These are phyloP conservation scores for Semicossyphus pulcher DNA, from an alignment of 2,113 vertebrate species.

Conservation along the genomic window DNA sequence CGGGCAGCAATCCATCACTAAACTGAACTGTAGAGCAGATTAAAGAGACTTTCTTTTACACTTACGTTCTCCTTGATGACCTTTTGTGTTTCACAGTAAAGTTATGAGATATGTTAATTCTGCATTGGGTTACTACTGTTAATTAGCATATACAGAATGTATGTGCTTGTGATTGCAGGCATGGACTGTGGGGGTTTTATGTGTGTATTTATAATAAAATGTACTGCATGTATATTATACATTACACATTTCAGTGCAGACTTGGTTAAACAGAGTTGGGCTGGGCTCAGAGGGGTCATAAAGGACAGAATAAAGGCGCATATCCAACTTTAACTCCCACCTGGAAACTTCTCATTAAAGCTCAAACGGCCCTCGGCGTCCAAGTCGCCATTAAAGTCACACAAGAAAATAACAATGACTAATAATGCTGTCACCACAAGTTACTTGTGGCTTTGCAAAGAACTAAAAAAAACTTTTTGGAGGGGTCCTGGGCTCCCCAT, in stretches of 20 bases:
- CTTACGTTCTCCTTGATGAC: too few species aligned
- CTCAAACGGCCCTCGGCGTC: slow-evolving; percentile 54
- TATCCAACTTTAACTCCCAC: slow-evolving; percentile 60
- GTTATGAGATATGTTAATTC: too few species aligned
- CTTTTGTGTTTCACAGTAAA: too few species aligned
- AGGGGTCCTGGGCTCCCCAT: slow-evolving; percentile 64
- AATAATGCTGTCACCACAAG: slow-evolving; percentile 68
- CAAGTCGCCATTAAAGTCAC: slow-evolving; percentile 59
- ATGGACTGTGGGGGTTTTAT: too few species aligned
- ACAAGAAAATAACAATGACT: slow-evolving; percentile 69
- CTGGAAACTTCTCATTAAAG: slow-evolving; percentile 74
- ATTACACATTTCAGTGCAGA: background rate
- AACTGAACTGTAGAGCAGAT: background rate
- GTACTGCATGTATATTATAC: too few species aligned
- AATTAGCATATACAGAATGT: too few species aligned
- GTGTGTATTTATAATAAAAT: too few species aligned
- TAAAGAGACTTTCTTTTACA: too few species aligned
- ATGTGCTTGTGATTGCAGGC: too few species aligned
- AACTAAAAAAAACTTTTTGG: slow-evolving; percentile 63
- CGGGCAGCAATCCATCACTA: background rate
- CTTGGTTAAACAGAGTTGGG: slow-evolving; percentile 10
- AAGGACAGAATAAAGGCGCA: slow-evolving; percentile 51
- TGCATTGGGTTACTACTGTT: too few species aligned
- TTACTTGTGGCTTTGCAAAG: slow-evolving; percentile 67
- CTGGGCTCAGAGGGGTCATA: slow-evolving; percentile 38